Percentiles rank a stretch among this genome's conserved stretches.
phyloP scores from a whole-genome alignment of 2,888 invertebrate genomes.

The Hoplodrina blanda region DNA sequence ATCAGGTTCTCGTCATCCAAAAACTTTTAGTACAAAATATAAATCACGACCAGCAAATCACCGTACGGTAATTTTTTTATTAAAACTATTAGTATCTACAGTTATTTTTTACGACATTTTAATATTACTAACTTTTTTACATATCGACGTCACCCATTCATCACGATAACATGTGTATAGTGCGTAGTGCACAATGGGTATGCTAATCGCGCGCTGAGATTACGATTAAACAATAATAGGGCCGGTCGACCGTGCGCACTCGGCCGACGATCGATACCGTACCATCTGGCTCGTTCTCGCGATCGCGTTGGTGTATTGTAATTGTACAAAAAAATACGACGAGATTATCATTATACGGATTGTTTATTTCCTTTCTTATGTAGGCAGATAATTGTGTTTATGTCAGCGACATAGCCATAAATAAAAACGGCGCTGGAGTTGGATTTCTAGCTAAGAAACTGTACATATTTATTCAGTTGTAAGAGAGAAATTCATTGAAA shows the following conservation, averaged over 20 bases:
- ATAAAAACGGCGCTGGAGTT: background rate
- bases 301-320: conserved; percentile 58
- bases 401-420: background rate
- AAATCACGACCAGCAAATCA: conserved; percentile 41
- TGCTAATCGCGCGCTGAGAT: conserved; percentile 86
- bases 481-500: conserved; percentile 27
- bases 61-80: conserved; percentile 2
- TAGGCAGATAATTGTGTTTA: conserved; percentile 10
- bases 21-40: conserved; percentile 28
- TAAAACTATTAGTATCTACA: conserved; percentile 29
- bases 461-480: background rate
- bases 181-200: conserved; percentile 82
- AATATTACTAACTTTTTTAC: conserved; percentile 59
- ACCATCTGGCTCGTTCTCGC: conserved; percentile 83
- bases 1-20: conserved; percentile 16
- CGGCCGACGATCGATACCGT: conserved; percentile 78
- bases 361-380: conserved; percentile 32
- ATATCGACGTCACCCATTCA: conserved; percentile 78
- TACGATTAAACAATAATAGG: conserved; percentile 84
- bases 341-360: conserved; percentile 37
- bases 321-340: conserved; percentile 37
- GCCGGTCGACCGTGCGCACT: conserved; percentile 71
- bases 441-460: conserved; percentile 12
- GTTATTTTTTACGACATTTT: conserved; percentile 53
- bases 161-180: conserved; percentile 78